Conservation (phyloP, 2,797 vertebrate genomes). For the Pelochelys cantorii region DNA sequence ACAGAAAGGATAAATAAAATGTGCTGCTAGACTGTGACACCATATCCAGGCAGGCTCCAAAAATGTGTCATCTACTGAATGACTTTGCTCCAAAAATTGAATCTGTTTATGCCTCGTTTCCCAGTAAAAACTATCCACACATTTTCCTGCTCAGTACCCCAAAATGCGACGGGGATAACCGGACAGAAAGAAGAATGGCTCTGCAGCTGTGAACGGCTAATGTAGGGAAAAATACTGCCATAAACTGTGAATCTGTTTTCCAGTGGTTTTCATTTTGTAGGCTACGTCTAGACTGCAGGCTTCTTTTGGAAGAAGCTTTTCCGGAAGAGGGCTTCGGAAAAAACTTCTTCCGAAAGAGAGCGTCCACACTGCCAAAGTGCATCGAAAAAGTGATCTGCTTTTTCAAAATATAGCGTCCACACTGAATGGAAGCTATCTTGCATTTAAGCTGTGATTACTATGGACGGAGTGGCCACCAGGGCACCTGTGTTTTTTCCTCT, state of each 20-base stretch:
- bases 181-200: background rate
- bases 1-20: slow-evolving; percentile 45
- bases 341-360: too few relatives aligned
- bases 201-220: background rate
- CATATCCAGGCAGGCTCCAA: slow-evolving; percentile 29
- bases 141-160: slow-evolving; percentile 9
- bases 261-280: background rate
- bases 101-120: background rate
- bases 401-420: too few relatives aligned
- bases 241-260: slow-evolving; percentile 3
- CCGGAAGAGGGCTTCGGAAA: too few relatives aligned
- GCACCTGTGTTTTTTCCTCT: too few relatives aligned
- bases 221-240: background rate
- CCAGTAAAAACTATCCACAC: background rate
- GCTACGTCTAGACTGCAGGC: too few relatives aligned
- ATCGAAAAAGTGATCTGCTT: too few relatives aligned
- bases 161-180: background rate
- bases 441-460: too few relatives aligned
- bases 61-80: slow-evolving; percentile 20
- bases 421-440: too few relatives aligned
- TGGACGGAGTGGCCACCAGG: too few relatives aligned
- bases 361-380: too few relatives aligned
- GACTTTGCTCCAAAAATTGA: slow-evolving; percentile 26
- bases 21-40: slow-evolving; percentile 42
- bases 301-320: too few relatives aligned